These are phyloP conservation scores for Ericerus pela DNA, from an alignment of 1,140 invertebrate species.

Conservation along the genomic window DNA sequence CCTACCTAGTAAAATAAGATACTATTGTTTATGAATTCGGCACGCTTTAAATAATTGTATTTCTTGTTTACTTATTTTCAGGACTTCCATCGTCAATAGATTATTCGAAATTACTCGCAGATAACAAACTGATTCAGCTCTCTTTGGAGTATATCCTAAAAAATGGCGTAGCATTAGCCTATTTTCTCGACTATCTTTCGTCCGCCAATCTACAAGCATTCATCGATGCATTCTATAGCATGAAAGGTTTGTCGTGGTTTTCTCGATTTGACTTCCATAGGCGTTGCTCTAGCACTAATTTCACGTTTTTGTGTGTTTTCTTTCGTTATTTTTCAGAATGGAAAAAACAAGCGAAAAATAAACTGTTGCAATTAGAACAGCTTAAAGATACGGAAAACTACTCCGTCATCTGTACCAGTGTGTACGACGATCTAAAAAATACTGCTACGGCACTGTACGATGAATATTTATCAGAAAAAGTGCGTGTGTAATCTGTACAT, in stretches of 20 bases:
- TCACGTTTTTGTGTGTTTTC: too few relatives aligned
- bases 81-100: not conserved
- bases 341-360: conserved; percentile 59
- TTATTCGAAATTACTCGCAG: not conserved
- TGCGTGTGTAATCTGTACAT: too few relatives aligned
- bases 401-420: too few relatives aligned
- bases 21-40: too few relatives aligned
- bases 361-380: too few relatives aligned
- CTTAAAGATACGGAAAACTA: too few relatives aligned
- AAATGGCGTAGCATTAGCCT: conserved; percentile 61
- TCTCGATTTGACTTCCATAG: too few relatives aligned
- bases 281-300: too few relatives aligned
- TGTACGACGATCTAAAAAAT: conserved; percentile 39
- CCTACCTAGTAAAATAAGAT: too few relatives aligned
- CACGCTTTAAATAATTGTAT: too few relatives aligned
- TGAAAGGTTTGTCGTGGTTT: too few relatives aligned
- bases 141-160: conserved; percentile 57
- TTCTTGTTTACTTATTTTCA: too few relatives aligned
- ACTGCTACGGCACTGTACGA: conserved; percentile 69
- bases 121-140: conserved; percentile 10
- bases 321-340: conserved; percentile 39
- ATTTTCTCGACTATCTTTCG: conserved; percentile 69
- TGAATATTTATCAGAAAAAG: conserved; percentile 40
- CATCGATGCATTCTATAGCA: conserved; percentile 67
- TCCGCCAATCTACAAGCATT: conserved; percentile 52